These are phyloP conservation scores for Spialia ferax DNA, from an alignment of 2,888 invertebrate species.

Conservation along the genomic window DNA sequence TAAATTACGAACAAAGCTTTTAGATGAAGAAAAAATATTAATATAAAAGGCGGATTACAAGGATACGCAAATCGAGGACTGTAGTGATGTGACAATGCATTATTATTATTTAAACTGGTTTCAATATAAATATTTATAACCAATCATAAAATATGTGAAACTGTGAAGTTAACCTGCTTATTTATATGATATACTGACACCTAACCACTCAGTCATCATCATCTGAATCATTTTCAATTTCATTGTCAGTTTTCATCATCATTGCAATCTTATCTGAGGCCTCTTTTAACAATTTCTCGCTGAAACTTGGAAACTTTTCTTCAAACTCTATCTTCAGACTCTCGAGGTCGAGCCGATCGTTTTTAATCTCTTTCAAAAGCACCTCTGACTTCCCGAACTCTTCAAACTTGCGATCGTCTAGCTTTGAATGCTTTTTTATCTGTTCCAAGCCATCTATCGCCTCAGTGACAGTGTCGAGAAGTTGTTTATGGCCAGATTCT, in stretches of 20 bases:
- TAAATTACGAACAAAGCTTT: no score
- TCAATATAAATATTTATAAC: no score
- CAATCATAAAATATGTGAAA: no score
- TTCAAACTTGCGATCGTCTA: conserved; percentile 65
- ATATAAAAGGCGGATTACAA: no score
- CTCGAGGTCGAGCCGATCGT: conserved; percentile 64
- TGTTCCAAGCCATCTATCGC: conserved; percentile 71
- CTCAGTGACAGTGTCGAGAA: conserved; percentile 74
- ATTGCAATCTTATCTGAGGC: conserved; percentile 66
- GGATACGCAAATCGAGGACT: no score
- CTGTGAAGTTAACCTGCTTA: no score
- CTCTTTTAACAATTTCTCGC: conserved; percentile 69
- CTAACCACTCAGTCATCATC: not conserved
- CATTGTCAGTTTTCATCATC: conserved; percentile 61
- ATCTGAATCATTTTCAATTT: conserved; percentile 40
- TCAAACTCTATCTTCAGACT: conserved; percentile 66
- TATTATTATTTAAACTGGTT: no score
- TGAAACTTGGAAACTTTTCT: conserved; percentile 67
- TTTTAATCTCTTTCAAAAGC: conserved; percentile 58
- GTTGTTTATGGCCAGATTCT: conserved; percentile 67
- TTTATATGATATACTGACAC: no score
- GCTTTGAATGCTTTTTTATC: conserved; percentile 71
- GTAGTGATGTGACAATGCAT: no score
- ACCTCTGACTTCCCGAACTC: conserved; percentile 61
- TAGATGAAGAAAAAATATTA: no score